Base-by-base conservation (phyloP, 2,113 vertebrate species). In the Pygoscelis antarcticus region DNA sequence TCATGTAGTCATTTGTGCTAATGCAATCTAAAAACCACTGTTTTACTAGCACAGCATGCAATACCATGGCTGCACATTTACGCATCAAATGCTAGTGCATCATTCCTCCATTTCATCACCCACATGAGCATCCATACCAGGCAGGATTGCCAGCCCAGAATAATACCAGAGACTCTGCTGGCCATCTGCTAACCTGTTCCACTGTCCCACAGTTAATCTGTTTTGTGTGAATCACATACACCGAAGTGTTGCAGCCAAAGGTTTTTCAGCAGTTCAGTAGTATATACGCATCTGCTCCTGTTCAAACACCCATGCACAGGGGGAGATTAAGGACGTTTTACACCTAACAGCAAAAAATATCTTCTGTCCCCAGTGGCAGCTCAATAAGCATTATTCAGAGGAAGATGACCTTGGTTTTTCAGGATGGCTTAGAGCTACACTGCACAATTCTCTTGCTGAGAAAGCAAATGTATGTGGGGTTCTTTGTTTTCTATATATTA, bases 241-340 rank as follows among this genome's bases (percentile, higher is more conserved):
- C 25, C 1, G 0, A 60, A 89, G 44, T 11, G 19, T 7, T 72
- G n/a, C 32, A 51, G 40, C 44, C 49, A 54, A 72, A 60, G 40
- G 17, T 14, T 91, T 88, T 80, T 57, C 77, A 71, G 62, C 52
- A 68, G 12, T 30, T 64, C 64, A 14, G 21, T 7, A n/a, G 22
- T 8, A 57, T 6, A 38, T 23, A 76, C 51, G 11, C 25, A 76
- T 42, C 80, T 77, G 19, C 64, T 83, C 19, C 52, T 40, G 44
- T 21, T 84, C 62, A 68, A 58, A 68, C 47, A 34, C 10, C 4
- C 17, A 2, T 34, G 13, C 0, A 2, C 17, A 26, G 0, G 1
- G 7, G 21, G 49, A 69, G 17, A 72, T 46, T 69, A 60, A 89
- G 65, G n/a, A 10, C 13, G 36, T 7, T 10, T 54, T 68, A 57